These are phyloP conservation scores for Xanthia togata DNA, from an alignment of 2,888 invertebrate genomes.

Conservation along the genomic window DNA sequence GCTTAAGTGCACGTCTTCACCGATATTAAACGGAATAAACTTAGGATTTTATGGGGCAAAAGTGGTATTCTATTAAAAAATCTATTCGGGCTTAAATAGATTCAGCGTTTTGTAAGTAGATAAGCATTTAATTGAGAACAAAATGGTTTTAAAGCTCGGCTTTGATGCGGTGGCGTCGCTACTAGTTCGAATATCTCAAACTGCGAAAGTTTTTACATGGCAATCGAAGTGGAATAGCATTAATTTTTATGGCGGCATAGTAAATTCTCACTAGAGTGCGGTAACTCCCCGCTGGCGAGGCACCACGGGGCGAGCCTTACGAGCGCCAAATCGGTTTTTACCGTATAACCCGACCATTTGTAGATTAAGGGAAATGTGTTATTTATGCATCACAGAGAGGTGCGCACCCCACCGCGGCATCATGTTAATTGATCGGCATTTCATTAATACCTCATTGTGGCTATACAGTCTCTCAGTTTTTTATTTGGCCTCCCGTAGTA, in stretches of 20 bases:
- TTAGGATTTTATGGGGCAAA: conserved; percentile 75
- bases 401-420: conserved; percentile 80
- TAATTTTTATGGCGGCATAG: conserved; percentile 70
- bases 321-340: conserved; percentile 83
- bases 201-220: conserved; percentile 63
- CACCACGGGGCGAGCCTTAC: conserved; percentile 77
- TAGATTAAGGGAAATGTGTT: conserved; percentile 82
- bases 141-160: conserved; percentile 27
- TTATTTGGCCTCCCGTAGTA: conserved; percentile 69
- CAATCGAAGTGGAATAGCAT: conserved; percentile 62
- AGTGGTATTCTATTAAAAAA: conserved; percentile 72
- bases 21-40: conserved; percentile 76
- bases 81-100: conserved; percentile 61
- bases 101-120: conserved; percentile 46
- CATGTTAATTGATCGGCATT: conserved; percentile 84
- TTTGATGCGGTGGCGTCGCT: conserved; percentile 20
- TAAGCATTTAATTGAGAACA: conserved; percentile 51
- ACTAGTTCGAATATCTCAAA: conserved; percentile 51
- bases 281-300: conserved; percentile 80
- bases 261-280: conserved; percentile 72
- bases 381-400: conserved; percentile 84
- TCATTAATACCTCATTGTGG: conserved; percentile 84
- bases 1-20: conserved; percentile 76
- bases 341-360: conserved; percentile 79
- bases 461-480: conserved; percentile 74